Evolutionary conservation across 2,888 invertebrate species (phyloP).

Genomic region (Polyploca ridens): DNA sequence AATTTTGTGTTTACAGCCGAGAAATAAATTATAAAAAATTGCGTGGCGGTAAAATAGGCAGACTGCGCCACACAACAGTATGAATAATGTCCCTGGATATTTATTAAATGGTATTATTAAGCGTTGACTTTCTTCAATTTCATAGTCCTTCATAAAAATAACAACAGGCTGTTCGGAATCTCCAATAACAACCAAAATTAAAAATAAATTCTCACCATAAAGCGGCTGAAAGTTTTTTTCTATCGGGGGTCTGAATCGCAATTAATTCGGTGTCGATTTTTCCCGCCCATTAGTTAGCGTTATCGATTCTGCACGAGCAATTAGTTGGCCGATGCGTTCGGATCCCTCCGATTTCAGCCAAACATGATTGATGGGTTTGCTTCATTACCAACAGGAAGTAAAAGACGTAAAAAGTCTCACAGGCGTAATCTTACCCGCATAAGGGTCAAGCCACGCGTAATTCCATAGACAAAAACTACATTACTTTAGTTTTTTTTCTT

Average conservation of each 20-base stretch:
- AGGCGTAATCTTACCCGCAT: background rate
- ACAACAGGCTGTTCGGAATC: slow-evolving; percentile 4
- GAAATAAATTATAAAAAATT: too few species aligned
- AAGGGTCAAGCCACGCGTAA: too few species aligned
- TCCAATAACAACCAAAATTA: slow-evolving; percentile 17
- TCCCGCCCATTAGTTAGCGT: slow-evolving; percentile 63
- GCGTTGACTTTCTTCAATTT: too few species aligned
- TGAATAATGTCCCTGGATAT: too few species aligned
- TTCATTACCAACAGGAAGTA: slow-evolving; percentile 51
- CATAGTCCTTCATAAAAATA: too few species aligned
- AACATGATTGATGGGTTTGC: slow-evolving; percentile 77
- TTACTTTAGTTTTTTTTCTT: too few species aligned
- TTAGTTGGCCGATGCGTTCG: slow-evolving; percentile 63
- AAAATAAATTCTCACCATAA: slow-evolving; percentile 34
- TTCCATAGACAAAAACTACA: too few species aligned
- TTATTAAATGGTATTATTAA: too few species aligned
- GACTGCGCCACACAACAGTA: too few species aligned
- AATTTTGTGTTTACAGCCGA: too few species aligned
- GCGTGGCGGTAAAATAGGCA: too few species aligned
- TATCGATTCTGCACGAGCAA: slow-evolving; percentile 69
- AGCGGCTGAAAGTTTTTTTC: slow-evolving; percentile 30
- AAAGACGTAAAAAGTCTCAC: slow-evolving; percentile 23
- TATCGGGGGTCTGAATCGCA: slow-evolving; percentile 48
- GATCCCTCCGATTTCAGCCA: slow-evolving; percentile 41
- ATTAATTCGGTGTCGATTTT: slow-evolving; percentile 67